Evolutionary conservation across 2,888 invertebrate genomes (phyloP), one percentile per base, ranked within the genome.

Genomic region (Cyclophora albipunctata): DNA sequence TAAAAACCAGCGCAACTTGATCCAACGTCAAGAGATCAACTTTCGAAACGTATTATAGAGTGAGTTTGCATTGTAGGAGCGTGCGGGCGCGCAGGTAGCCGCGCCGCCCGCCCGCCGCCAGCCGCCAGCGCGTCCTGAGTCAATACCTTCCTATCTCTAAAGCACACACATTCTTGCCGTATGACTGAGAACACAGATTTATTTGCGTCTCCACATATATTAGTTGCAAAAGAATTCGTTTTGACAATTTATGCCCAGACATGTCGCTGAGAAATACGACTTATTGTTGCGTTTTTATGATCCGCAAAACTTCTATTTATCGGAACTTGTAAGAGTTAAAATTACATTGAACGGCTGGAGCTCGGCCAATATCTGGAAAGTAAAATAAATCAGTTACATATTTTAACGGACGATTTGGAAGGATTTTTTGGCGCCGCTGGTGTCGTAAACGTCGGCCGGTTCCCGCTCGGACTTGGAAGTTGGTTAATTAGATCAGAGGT

Each of bases 201-300:
- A 71, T 69, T 63, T 56, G 51, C 49, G 52, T 56, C 56, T 62
- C 57, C 66, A 66, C 55, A 65, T 62, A 63, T 67, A 66, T 60
- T 63, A 66, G 64, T 62, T 47, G 64, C 59, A 52, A 59, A 58
- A 56, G 59, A 63, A 59, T 59, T 58, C 58, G 53, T 60, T 56
- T 59, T 51, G 49, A 61, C 58, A 62, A 70, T 71, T 73, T 69
- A 67, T 66, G 64, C 59, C 55, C 58, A 55, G 57, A 55, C 58
- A 58, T 59, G 58, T 58, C 58, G 48, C 58, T 51, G 58, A 64
- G 65, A 67, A 48, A 57, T 57, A 61, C 58, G 51, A 47, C 55
- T 61, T 67, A 67, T 69, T 66, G 67, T 63, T 57, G 62, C 55
- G 61, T 63, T 69, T 69, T 69, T 67, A 70, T 61, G 66, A 63